Base-by-base conservation (phyloP, 2,888 invertebrate species). In the Drosophila borborema region DNA sequence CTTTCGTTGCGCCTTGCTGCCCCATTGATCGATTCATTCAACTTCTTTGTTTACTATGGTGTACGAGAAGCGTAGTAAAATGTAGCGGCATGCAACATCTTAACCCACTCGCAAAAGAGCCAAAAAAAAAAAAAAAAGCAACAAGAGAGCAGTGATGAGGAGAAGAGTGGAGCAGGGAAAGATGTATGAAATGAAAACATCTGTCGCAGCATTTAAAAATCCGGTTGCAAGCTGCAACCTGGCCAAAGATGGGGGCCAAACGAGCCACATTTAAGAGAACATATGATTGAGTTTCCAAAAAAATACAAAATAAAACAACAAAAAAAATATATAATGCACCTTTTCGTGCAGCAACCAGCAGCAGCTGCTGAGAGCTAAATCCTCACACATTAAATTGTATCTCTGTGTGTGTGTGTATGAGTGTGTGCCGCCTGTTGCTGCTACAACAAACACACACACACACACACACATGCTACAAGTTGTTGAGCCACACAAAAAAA, bases 21-120 rank as follows among this genome's bases (percentile, higher is more conserved):
- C 80, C 81, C 81, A 87, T 87, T 87, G 84, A 87, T 79, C 81
- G 79, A 69, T 87, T 90, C 91, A 90, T 90, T 90, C 89, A 56
- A 56, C 45, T 45, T 43, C 76, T 82, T 84, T 89, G 80, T 88
- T 91, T 85, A 90, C 87, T 82, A 82, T 68, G 62, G 65, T 43
- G 70, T 56, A 58, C 64, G 64, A 64, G 76, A 45, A 48, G 61
- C 81, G 82, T 87, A 85, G 86, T 86, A 81, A 85, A 81, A 85
- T 8, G 80, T 81, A 82, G 74, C 73, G 80, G 78, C 77, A 70
- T 60, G 53, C 73, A 64, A 63, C 77, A 62, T 67, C 67, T 80
- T 86, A 81, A 59, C 83, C 83, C 80, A 77, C 81, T 76, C 74
- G 46, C 49, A 46, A 51, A 51, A 41, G 59, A 56, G 49, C 20